phyloP scores from a whole-genome alignment of 1,140 invertebrate species.

The Agrypnia vestita region DNA sequence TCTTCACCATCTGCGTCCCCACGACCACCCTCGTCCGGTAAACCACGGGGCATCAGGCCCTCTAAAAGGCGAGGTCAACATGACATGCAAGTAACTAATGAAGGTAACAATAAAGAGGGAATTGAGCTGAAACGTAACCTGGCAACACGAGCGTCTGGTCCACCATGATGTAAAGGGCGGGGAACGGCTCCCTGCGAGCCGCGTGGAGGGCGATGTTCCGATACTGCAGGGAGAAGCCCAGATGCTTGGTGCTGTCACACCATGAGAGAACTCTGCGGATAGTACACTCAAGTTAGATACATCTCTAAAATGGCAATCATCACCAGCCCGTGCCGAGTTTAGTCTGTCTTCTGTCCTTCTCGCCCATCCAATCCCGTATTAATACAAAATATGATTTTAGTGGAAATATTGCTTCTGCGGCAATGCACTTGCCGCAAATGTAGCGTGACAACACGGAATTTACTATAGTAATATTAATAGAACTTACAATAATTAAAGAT shows the following conservation, averaged over 20 bases:
- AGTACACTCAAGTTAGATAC: not conserved
- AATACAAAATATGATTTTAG: no score
- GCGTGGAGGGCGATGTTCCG: conserved; percentile 70
- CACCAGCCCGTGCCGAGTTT: no score
- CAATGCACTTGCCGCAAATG: no score
- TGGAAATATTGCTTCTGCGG: no score
- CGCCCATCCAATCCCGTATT: no score
- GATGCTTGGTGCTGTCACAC: conserved; percentile 44
- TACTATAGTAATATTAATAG: no score
- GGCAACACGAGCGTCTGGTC: conserved; percentile 65
- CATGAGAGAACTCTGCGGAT: conserved; percentile 48
- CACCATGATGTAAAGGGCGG: conserved; percentile 68
- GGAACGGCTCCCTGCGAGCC: conserved; percentile 66
- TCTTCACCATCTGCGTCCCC: conserved; percentile 24
- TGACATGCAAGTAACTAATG: not conserved
- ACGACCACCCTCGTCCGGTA: not conserved
- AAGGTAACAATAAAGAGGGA: not conserved
- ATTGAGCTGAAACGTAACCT: conserved; percentile 61
- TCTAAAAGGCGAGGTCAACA: not conserved
- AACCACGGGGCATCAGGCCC: conserved; percentile 15
- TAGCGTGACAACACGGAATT: no score
- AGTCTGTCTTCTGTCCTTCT: no score
- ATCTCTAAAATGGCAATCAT: no score
- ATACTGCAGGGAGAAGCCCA: conserved; percentile 66
- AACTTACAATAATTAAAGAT: no score